Evolutionary conservation across 2,113 vertebrate species (phyloP).

Genomic region (Ceyx margarethae): DNA sequence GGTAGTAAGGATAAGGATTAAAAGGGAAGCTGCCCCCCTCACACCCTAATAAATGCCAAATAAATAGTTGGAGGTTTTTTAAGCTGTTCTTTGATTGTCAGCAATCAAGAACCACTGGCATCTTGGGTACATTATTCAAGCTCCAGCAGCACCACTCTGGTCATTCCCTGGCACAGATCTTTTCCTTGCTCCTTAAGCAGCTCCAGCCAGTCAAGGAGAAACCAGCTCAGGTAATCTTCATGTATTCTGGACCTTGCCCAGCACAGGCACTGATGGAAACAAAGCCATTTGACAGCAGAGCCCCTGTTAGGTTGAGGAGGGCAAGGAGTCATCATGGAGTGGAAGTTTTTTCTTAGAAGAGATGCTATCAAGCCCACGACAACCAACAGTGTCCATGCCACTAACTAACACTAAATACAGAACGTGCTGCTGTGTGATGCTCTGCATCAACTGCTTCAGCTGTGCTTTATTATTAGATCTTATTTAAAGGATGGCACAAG

Average conservation of each 20-base stretch:
- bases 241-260: background rate
- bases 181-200: background rate
- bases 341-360: background rate
- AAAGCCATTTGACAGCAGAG: background rate
- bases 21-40: background rate
- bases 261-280: background rate
- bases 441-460: background rate
- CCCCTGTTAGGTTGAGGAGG: background rate
- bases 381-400: background rate
- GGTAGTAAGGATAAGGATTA: background rate
- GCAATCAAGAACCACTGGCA: background rate
- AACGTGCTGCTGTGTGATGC: background rate
- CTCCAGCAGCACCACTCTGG: background rate
- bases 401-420: background rate
- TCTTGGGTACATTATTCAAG: conserved; percentile 25
- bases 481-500: background rate
- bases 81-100: background rate
- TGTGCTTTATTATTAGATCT: background rate
- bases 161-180: background rate
- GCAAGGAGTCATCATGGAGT: background rate
- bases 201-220: background rate
- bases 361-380: background rate
- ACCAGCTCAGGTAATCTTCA: background rate
- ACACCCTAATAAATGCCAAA: background rate
- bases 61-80: background rate